phyloP scores from a whole-genome alignment of 2,888 invertebrate genomes.

The Bombyx huttoni region DNA sequence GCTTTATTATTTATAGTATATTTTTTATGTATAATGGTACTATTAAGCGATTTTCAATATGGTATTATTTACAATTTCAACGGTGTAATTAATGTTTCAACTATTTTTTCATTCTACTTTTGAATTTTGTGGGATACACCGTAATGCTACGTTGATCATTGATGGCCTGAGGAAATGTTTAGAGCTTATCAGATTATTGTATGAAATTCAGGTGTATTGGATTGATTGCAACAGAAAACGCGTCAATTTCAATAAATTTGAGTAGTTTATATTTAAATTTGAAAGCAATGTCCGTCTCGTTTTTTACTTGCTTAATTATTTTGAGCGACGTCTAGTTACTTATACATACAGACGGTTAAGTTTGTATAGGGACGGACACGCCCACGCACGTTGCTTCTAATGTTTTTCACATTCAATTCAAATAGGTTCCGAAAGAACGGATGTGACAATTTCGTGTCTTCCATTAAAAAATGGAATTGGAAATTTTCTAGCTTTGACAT shows the following conservation, averaged over 20 bases:
- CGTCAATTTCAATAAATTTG: slow-evolving; percentile 14
- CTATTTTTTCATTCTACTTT: too few relatives aligned
- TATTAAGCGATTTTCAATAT: too few relatives aligned
- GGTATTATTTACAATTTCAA: too few relatives aligned
- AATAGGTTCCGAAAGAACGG: slow-evolving; percentile 24
- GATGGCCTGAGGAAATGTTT: neutral
- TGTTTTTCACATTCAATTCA: slow-evolving; percentile 44
- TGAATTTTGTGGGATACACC: too few relatives aligned
- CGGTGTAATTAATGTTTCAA: too few relatives aligned
- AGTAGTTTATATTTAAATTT: slow-evolving; percentile 17
- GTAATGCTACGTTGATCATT: neutral
- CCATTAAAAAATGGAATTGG: slow-evolving; percentile 8
- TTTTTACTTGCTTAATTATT: slow-evolving; percentile 21
- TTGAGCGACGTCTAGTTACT: slow-evolving; percentile 18
- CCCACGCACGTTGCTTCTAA: slow-evolving; percentile 23
- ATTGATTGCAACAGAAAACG: neutral
- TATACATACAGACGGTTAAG: slow-evolving; percentile 32
- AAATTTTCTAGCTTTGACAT: neutral
- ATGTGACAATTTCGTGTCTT: slow-evolving; percentile 7
- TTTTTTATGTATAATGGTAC: too few relatives aligned
- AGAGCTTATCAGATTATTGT: neutral
- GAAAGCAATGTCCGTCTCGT: slow-evolving; percentile 15
- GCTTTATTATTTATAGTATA: too few relatives aligned
- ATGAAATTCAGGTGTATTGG: neutral
- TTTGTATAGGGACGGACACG: slow-evolving; percentile 28